Conservation (phyloP, 1,140 invertebrate genomes). For the Gryllus bimaculatus region DNA sequence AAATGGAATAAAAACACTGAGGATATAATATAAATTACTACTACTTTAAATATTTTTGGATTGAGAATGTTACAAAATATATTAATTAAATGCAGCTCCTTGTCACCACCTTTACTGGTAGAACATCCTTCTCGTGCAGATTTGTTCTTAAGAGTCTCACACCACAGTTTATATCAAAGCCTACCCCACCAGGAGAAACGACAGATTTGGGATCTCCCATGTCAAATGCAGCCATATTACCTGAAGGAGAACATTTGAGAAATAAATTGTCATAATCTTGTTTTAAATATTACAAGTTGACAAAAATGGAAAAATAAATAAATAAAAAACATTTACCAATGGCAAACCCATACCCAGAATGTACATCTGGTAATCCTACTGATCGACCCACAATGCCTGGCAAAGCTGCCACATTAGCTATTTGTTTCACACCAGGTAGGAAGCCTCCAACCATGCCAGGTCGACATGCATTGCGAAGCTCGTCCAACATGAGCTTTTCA, state of each 20-base stretch:
- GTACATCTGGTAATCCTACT: constrained; percentile 92
- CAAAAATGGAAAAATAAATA: background rate
- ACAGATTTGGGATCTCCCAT: constrained; percentile 85
- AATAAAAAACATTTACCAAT: constrained; percentile 55
- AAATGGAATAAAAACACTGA: no score
- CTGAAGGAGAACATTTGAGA: constrained; percentile 37
- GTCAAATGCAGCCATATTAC: constrained; percentile 99
- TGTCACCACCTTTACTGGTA: constrained; percentile 70
- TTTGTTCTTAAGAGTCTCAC: constrained; percentile 93
- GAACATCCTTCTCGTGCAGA: constrained; percentile 88
- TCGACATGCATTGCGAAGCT: constrained; percentile 80
- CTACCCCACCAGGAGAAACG: constrained; percentile 96
- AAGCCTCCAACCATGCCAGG: constrained; percentile 89
- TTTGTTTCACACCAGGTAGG: constrained; percentile 97
- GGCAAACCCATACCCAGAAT: constrained; percentile 99
- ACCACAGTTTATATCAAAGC: constrained; percentile 99
- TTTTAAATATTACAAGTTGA: background rate
- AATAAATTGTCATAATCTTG: background rate
- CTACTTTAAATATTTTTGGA: no score
- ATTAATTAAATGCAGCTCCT: background rate
- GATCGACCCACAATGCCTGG: constrained; percentile 92
- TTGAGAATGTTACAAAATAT: background rate
- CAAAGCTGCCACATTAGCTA: constrained; percentile 97
- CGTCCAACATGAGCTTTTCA: constrained; percentile 96
- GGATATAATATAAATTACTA: no score